phyloP scores from a whole-genome alignment of 2,888 invertebrate species.

The Parochlus steinenii region DNA sequence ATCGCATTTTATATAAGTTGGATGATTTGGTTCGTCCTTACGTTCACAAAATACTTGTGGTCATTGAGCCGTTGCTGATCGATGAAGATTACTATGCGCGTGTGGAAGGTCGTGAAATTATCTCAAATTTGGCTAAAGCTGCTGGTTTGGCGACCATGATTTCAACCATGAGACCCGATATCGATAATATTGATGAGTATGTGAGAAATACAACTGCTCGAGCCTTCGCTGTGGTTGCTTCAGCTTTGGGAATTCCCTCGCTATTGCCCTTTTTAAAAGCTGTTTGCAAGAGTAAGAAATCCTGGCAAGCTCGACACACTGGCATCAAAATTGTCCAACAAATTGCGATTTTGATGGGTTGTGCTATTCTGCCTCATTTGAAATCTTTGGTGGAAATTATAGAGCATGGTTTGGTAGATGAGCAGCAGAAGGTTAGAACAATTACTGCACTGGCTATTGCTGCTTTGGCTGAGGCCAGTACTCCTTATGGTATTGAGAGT shows the following conservation, averaged over 20 bases:
- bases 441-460: slow-evolving; percentile 98
- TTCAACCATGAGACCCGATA: slow-evolving; percentile 99
- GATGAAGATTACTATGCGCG: slow-evolving; percentile 99
- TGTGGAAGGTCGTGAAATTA: slow-evolving; percentile 98
- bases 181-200: slow-evolving; percentile 98
- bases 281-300: slow-evolving; percentile 97
- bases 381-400: slow-evolving; percentile 98
- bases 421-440: slow-evolving; percentile 97
- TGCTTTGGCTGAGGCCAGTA: slow-evolving; percentile 96
- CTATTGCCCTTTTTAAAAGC: slow-evolving; percentile 95
- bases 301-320: slow-evolving; percentile 96
- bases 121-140: slow-evolving; percentile 97
- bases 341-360: slow-evolving; percentile 99
- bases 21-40: slow-evolving; percentile 98
- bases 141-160: slow-evolving; percentile 99
- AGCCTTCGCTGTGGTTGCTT: slow-evolving; percentile 99
- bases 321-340: slow-evolving; percentile 99
- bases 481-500: slow-evolving; percentile 99
- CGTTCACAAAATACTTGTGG: slow-evolving; percentile 98
- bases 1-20: slow-evolving; percentile 92
- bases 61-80: slow-evolving; percentile 94
- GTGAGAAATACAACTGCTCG: slow-evolving; percentile 98
- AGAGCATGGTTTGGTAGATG: slow-evolving; percentile 95
- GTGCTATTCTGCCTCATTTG: slow-evolving; percentile 95
- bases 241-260: slow-evolving; percentile 93